Evolutionary conservation across 2,797 vertebrate genomes (phyloP).

Genomic region (Gadopsis bispinosus): DNA sequence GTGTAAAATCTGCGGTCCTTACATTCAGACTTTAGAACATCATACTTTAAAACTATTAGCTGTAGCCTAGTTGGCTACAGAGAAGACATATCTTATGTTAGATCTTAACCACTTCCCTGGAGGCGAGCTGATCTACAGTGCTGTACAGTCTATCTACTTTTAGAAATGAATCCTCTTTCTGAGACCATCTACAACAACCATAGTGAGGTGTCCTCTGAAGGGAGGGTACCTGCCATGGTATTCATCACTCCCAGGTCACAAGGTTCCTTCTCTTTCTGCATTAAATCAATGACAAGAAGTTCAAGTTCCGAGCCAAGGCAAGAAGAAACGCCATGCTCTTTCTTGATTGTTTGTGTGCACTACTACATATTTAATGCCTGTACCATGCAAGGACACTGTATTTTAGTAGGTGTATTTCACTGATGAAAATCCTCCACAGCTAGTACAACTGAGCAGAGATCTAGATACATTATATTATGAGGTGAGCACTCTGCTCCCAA

Average conservation of each 20-base stretch:
- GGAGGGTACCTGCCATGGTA: conserved; percentile 14
- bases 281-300: conserved; percentile 21
- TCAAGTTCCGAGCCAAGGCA: conserved; percentile 7
- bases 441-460: not conserved
- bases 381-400: not conserved
- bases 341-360: conserved; percentile 23
- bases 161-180: conserved; percentile 3
- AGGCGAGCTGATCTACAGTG: conserved; percentile 29
- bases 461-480: conserved; percentile 22
- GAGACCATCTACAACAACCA: conserved; percentile 17
- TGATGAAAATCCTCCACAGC: conserved; percentile 37
- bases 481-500: conserved; percentile 7
- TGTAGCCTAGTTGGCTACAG: conserved; percentile 15
- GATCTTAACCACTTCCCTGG: conserved; percentile 35
- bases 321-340: not conserved
- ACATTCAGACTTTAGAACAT: not conserved
- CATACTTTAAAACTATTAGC: conserved; percentile 40
- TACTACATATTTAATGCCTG: not conserved
- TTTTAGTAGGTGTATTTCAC: conserved; percentile 29
- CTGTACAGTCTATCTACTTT: conserved; percentile 4
- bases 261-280: conserved; percentile 21
- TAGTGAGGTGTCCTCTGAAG: conserved; percentile 11
- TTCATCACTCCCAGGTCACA: conserved; percentile 36
- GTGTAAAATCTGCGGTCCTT: conserved; percentile 21
- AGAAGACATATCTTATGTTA: conserved; percentile 8